Base-by-base conservation (phyloP, 2,113 vertebrate species). In the Percina caprodes region DNA sequence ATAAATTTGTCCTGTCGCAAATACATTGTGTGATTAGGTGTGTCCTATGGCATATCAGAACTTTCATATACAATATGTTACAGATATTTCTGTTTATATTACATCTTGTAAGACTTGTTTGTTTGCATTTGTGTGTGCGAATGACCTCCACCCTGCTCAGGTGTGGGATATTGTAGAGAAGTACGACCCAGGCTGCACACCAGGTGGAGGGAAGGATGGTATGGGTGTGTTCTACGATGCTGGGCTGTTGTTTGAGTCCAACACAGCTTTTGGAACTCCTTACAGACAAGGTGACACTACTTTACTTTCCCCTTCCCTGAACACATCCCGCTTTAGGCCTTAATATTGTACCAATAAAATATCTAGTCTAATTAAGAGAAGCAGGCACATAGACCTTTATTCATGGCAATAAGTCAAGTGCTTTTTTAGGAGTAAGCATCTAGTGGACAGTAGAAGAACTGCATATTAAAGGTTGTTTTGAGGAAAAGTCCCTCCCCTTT, bases 141-240 rank as follows among this genome's bases (percentile, higher is more conserved):
- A 5, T 67, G 13, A 51, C 23, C 45, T 30, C 7, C 7, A 4
- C 18, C 12, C 8, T 56, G 15, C 2, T 56, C 80, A 96, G 96
- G 84, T 97, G 74, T 96, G 96, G 96, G 94, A 96, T 24, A 39
- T 73, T 0, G 91, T 96, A 7, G 95, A 96, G 76, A 85, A 93
- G 35, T 74, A 93, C 0, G 96, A 96, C 84, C 91, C 93, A 15
- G 96, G 93, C 77, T 97, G 96, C 79, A 95, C 95, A 4, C 80
- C 94, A 1, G 96, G 96, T n/a, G 94, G 96, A 76, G 96, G 96
- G 2, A 88, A 74, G 15, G 67, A 95, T 55, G 48, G 68, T 6
- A 88, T 95, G 81, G 68, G 86, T 19, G 94, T 96, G 59, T 95
- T 96, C 79, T 91, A 71, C 2, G 95, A 96, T 55, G 95, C 96